Conservation (phyloP, 1,140 invertebrate species). For the Aphaenogaster rudis region DNA sequence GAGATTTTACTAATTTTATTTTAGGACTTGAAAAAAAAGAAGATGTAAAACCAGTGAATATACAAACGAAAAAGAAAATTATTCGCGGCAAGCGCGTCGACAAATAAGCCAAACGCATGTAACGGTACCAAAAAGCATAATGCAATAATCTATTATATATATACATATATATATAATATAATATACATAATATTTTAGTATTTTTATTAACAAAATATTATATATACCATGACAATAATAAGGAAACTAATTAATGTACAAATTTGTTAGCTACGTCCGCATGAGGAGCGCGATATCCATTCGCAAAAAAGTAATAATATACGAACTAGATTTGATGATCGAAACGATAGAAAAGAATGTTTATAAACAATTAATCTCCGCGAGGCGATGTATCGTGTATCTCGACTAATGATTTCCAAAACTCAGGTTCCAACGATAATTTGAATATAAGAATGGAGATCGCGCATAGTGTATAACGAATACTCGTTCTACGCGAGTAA, state of each 20-base stretch:
- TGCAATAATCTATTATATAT: conserved; percentile 87
- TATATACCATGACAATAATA: conserved; percentile 86
- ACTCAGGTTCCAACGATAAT: conserved; percentile 33
- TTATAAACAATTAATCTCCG: neutral
- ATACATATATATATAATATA: conserved; percentile 80
- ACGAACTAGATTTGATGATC: conserved; percentile 36
- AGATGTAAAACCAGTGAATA: conserved; percentile 31
- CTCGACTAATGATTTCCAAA: conserved; percentile 41
- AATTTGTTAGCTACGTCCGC: conserved; percentile 86
- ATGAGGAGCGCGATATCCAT: conserved; percentile 75
- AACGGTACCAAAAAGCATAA: conserved; percentile 88
- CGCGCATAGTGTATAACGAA: conserved; percentile 47
- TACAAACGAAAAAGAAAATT: conserved; percentile 52
- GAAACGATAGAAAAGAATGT: neutral
- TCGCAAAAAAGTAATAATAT: conserved; percentile 48
- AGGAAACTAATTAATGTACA: conserved; percentile 87
- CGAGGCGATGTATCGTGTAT: conserved; percentile 11
- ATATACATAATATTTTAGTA: conserved; percentile 87
- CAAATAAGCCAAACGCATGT: conserved; percentile 81
- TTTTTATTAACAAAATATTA: conserved; percentile 87
- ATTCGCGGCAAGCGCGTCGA: conserved; percentile 60
- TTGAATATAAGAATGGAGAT: conserved; percentile 54
- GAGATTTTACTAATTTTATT: conserved; percentile 47
- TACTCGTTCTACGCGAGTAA: conserved; percentile 44
- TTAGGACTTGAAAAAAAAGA: conserved; percentile 1